Conservation (phyloP, 92 coral and sea anemone species). For the Siderastrea radians region DNA sequence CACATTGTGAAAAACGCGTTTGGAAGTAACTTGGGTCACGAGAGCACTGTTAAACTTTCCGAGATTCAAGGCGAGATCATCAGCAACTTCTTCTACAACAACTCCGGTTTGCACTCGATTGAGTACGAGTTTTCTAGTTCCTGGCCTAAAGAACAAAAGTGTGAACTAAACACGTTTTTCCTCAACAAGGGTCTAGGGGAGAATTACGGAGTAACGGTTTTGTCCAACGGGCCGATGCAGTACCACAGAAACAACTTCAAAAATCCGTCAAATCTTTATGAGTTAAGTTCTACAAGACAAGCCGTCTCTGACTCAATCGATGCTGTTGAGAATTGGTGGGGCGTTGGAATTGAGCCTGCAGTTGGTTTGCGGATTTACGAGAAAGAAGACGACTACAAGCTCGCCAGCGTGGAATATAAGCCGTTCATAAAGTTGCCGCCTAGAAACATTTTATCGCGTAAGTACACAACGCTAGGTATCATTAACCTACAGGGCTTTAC, state of each 20-base stretch:
- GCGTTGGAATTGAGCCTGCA: slow-evolving; percentile 50
- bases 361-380: slow-evolving; percentile 57
- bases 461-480: slow-evolving; percentile 14
- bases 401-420: slow-evolving; percentile 51
- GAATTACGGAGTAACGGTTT: slow-evolving; percentile 64
- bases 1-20: slow-evolving; percentile 41
- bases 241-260: slow-evolving; percentile 63
- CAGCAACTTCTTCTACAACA: slow-evolving; percentile 71
- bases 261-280: slow-evolving; percentile 77
- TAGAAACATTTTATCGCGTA: slow-evolving; percentile 66
- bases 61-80: slow-evolving; percentile 42
- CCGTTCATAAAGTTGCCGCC: slow-evolving; percentile 73
- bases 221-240: slow-evolving; percentile 75
- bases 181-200: slow-evolving; percentile 61
- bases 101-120: slow-evolving; percentile 52
- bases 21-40: slow-evolving; percentile 55
- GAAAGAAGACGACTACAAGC: slow-evolving; percentile 37
- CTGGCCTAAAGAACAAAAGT: slow-evolving; percentile 27
- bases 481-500: no score
- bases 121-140: slow-evolving; percentile 53
- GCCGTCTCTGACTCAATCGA: slow-evolving; percentile 37
- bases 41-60: slow-evolving; percentile 40
- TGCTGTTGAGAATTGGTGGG: slow-evolving; percentile 75
- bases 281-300: slow-evolving; percentile 55
- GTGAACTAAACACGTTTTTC: slow-evolving; percentile 58